Conservation (phyloP, 2,888 invertebrate species). For the Ornithoptera alexandrae region DNA sequence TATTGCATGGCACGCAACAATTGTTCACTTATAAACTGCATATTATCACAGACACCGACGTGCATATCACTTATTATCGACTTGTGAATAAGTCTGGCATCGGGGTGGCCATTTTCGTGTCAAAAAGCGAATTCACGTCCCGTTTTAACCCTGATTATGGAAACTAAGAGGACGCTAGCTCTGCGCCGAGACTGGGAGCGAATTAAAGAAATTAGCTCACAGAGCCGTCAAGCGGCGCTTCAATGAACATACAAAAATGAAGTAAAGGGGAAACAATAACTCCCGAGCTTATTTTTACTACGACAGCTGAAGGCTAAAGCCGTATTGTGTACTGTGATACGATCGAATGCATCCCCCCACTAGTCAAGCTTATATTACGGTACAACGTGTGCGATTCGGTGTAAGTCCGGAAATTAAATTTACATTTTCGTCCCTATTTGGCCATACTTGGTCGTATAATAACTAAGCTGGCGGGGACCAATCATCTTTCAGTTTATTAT, state of each 20-base stretch:
- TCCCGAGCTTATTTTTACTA: constrained; percentile 27
- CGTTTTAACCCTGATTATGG: constrained; percentile 66
- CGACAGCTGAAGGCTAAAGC: constrained; percentile 34
- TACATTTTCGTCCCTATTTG: constrained; percentile 55
- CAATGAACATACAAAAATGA: constrained; percentile 30
- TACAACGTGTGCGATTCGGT: constrained; percentile 45
- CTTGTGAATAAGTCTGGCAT: constrained; percentile 58
- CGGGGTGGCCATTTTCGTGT: constrained; percentile 73
- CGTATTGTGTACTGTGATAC: constrained; percentile 32
- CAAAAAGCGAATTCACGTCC: constrained; percentile 66
- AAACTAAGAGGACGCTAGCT: constrained; percentile 69
- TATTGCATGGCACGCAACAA: constrained; percentile 75
- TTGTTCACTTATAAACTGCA: constrained; percentile 76
- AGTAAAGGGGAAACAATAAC: constrained; percentile 31
- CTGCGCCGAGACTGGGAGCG: constrained; percentile 49
- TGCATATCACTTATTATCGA: constrained; percentile 65
- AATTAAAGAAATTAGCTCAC: constrained; percentile 40
- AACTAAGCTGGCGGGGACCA: constrained; percentile 47
- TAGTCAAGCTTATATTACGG: constrained; percentile 33
- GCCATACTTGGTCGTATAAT: constrained; percentile 54
- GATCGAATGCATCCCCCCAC: constrained; percentile 36
- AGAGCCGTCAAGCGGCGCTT: constrained; percentile 35
- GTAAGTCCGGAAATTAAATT: constrained; percentile 45
- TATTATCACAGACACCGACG: constrained; percentile 67
- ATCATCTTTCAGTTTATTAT: constrained; percentile 45